phyloP scores from a whole-genome alignment of 2,797 vertebrate genomes.

The Pipistrellus kuhlii region DNA sequence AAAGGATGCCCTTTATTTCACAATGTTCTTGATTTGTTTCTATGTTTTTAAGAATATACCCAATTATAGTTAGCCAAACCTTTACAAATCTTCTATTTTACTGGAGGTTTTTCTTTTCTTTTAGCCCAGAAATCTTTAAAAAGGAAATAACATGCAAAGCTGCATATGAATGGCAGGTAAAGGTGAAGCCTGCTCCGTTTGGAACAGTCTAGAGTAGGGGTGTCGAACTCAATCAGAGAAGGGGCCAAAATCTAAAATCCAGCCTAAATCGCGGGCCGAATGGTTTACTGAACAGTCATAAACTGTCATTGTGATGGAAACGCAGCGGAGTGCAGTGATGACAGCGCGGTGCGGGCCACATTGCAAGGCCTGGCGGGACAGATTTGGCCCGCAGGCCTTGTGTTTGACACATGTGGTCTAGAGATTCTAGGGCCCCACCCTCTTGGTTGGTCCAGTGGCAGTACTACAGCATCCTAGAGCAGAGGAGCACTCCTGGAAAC shows the following conservation, averaged over 20 bases:
- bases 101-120: not conserved
- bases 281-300: no score
- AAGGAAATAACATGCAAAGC: not conserved
- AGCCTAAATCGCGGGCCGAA: no score
- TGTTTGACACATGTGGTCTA: no score
- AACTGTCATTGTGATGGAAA: no score
- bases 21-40: not conserved
- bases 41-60: not conserved
- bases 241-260: no score
- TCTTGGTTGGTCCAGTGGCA: not conserved
- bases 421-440: not conserved
- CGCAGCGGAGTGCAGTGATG: no score
- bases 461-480: not conserved
- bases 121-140: constrained; percentile 20
- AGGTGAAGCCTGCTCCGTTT: not conserved
- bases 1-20: constrained; percentile 45
- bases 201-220: not conserved
- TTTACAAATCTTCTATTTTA: constrained; percentile 10
- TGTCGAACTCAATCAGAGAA: no score
- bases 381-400: no score
- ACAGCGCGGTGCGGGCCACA: no score
- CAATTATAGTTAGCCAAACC: not conserved
- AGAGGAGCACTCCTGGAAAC: not conserved
- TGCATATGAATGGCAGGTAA: not conserved
- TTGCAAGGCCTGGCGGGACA: no score